Evolutionary conservation across 2,113 vertebrate species (phyloP).

Genomic region (Brachyistius frenatus): DNA sequence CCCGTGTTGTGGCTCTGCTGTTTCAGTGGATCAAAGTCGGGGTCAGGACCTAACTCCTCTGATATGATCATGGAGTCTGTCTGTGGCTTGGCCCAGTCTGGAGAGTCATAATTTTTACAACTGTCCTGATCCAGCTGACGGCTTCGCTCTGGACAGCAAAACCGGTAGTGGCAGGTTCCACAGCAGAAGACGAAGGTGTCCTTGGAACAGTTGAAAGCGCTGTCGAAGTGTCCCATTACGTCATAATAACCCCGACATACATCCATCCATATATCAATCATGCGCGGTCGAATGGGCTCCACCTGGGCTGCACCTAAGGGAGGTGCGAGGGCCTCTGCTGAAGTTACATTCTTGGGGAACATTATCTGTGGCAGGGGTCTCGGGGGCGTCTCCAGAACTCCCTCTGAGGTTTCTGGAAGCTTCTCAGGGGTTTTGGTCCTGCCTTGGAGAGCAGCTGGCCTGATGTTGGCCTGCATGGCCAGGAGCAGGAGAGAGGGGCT

Average conservation of each 20-base stretch:
- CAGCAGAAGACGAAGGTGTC: conserved; percentile 91
- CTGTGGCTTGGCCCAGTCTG: conserved; percentile 90
- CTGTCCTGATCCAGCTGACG: conserved; percentile 88
- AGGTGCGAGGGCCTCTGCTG: conserved; percentile 78
- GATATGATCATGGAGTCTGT: conserved; percentile 79
- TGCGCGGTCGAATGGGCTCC: conserved; percentile 76
- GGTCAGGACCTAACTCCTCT: conserved; percentile 73
- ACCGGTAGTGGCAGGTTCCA: conserved; percentile 93
- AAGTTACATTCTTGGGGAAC: conserved; percentile 84
- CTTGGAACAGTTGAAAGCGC: conserved; percentile 92
- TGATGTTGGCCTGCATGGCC: conserved; percentile 62
- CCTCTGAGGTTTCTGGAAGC: conserved; percentile 62
- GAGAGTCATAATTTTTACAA: conserved; percentile 91
- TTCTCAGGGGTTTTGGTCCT: conserved; percentile 46
- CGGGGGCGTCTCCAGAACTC: conserved; percentile 74
- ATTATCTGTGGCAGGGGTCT: conserved; percentile 82
- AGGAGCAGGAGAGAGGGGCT: conserved; percentile 63
- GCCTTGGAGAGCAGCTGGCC: conserved; percentile 67
- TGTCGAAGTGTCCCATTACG: conserved; percentile 94
- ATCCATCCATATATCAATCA: conserved; percentile 84
- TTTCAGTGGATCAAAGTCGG: conserved; percentile 83
- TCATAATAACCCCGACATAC: conserved; percentile 93
- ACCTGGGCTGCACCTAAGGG: conserved; percentile 82
- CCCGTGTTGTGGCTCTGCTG: conserved; percentile 90
- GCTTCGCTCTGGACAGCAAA: conserved; percentile 91